These are phyloP conservation scores for Tetramorium alpestre DNA, from an alignment of 1,140 invertebrate species.

Conservation along the genomic window DNA sequence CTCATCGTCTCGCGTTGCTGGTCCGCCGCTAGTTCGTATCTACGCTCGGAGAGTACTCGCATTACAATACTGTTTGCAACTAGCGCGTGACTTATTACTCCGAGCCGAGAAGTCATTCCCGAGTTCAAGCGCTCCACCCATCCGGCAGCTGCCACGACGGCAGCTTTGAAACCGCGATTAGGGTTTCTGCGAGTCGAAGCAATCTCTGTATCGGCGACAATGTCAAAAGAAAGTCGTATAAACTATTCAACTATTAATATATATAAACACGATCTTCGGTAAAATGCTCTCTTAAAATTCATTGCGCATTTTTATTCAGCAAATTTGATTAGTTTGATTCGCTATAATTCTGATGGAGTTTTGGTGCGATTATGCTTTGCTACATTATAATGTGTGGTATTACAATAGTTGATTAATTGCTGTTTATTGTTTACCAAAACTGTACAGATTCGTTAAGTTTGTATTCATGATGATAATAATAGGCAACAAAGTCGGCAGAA, in stretches of 20 bases:
- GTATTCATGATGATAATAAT: background rate
- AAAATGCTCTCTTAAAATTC: background rate
- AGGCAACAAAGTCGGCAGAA: background rate
- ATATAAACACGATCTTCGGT: slow-evolving; percentile 3
- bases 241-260: background rate
- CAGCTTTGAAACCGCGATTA: slow-evolving; percentile 43
- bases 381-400: background rate
- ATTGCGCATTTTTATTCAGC: background rate
- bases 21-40: slow-evolving; percentile 36
- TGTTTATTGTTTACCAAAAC: background rate
- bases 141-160: slow-evolving; percentile 38
- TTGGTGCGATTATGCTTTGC: background rate
- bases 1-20: slow-evolving; percentile 41
- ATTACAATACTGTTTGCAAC: slow-evolving; percentile 59
- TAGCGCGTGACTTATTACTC: slow-evolving; percentile 60
- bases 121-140: slow-evolving; percentile 51
- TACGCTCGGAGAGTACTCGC: slow-evolving; percentile 43
- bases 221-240: background rate
- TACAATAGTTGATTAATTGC: background rate
- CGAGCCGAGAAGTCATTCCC: slow-evolving; percentile 47
- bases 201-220: slow-evolving; percentile 35
- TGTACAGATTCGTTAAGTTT: background rate
- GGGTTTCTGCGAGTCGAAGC: slow-evolving; percentile 26
- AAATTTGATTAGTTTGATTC: background rate
- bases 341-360: background rate